These are phyloP conservation scores for Tyrophagus putrescentiae DNA, from an alignment of 1,140 invertebrate species.

Conservation along the genomic window DNA sequence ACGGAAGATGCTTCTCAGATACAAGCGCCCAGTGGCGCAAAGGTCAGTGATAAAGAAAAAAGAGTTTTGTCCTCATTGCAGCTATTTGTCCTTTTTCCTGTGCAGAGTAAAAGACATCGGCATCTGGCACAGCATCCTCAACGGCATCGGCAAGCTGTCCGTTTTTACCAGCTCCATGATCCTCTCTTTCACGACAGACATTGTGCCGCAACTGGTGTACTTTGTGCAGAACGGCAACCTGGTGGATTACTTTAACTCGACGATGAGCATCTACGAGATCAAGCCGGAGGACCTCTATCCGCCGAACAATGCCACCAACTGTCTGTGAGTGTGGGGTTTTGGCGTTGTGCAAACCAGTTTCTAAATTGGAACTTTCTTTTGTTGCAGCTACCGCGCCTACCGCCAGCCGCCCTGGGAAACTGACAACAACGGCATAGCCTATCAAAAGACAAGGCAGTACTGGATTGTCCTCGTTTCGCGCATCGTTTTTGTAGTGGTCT, in stretches of 20 bases:
- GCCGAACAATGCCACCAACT: background rate
- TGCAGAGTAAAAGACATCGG: constrained; percentile 29
- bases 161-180: constrained; percentile 93
- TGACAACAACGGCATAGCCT: constrained; percentile 42
- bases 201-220: constrained; percentile 86
- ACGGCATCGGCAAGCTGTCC: constrained; percentile 71
- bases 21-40: constrained; percentile 64
- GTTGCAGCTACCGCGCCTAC: background rate
- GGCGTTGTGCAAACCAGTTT: too few relatives aligned
- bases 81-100: too few relatives aligned
- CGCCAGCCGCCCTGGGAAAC: background rate
- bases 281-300: background rate
- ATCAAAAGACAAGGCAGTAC: constrained; percentile 60
- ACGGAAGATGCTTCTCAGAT: constrained; percentile 62
- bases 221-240: constrained; percentile 46
- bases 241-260: constrained; percentile 63
- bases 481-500: constrained; percentile 74
- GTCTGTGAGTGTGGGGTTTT: constrained; percentile 5
- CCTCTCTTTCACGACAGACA: constrained; percentile 95
- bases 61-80: too few relatives aligned
- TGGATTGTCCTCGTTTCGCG: constrained; percentile 82
- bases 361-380: too few relatives aligned
- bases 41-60: constrained; percentile 33
- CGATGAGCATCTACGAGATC: constrained; percentile 60
- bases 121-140: constrained; percentile 78